Evolutionary conservation across 1,140 invertebrate species (phyloP), one percentile per base, ranked within the genome.

Genomic region (Bombus waltoni): DNA sequence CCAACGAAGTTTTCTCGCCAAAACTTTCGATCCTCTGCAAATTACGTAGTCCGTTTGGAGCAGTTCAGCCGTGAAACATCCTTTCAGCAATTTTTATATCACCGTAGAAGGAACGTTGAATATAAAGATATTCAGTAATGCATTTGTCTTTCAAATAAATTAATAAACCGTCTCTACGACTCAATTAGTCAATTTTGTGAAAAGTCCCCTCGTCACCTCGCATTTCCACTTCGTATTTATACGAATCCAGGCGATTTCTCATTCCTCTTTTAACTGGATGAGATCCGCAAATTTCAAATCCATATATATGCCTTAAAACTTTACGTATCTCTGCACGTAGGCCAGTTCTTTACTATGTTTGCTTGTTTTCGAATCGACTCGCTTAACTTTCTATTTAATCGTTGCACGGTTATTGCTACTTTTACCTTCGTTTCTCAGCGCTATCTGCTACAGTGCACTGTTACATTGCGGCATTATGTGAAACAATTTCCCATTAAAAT

Each of bases 1-100:
- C 42, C 22, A 4, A 10, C 3, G 32, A 79, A 79, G 40, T 79
- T 79, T 79, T 65, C 22, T 15, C 77, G 32, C 22, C 11, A 40
- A 47, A 79, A 79, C 62, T 79, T 79, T 68, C n/a, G 42, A 40
- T 44, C 59, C 76, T 78, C 40, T n/a, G 5, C 32, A 35, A 66
- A 79, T 66, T 68, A 28, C 28, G 13, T 40, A 28, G 53, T 78
- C 77, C 32, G 22, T 35, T 18, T n/a, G 32, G 6, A 53, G 18
- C 47, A 53, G 18, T 53, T 47, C 59, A 25, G 38, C 40, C 42
- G 62, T 47, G n/a, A 44, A 47, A 66, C 28, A 47, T 68, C 32
- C n/a, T 35, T 79, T 68, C 35, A 22, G 11, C 42, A 68, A 47
- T 68, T 68, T 79, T 68, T 38, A 42, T 38, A 13, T 38, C 28